A percentile compares a stretch with the other conserved stretches of the same genome.
Conservation (phyloP, 2,888 invertebrate species). For the Lottia gigantea region DNA sequence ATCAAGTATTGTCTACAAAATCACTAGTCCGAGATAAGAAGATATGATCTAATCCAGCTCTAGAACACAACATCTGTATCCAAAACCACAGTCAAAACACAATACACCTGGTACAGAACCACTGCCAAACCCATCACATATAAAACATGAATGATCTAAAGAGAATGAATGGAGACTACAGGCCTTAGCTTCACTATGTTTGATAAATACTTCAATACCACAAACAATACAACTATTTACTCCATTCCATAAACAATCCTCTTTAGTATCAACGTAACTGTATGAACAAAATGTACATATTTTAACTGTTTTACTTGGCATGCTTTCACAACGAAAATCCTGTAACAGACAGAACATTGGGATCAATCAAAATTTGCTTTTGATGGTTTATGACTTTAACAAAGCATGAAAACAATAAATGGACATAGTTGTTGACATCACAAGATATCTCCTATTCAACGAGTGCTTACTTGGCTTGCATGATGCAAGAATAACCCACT, state of each 20-base stretch:
- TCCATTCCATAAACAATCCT: constrained; percentile 8
- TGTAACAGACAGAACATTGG: constrained; percentile 13
- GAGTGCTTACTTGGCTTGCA: too few species aligned
- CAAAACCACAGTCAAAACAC: constrained; percentile 2
- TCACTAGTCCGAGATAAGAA: neutral
- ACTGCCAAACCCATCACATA: constrained; percentile 17
- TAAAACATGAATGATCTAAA: neutral
- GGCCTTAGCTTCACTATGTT: neutral
- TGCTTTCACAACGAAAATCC: constrained; percentile 20
- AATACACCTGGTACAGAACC: constrained; percentile 6
- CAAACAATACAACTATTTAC: constrained; percentile 27
- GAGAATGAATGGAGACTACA: constrained; percentile 18
- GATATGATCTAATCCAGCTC: neutral
- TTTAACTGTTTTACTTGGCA: constrained; percentile 21
- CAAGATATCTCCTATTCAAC: too few species aligned
- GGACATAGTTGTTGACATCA: too few species aligned
- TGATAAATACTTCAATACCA: constrained; percentile 14
- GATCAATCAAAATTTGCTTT: neutral
- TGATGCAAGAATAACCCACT: too few species aligned
- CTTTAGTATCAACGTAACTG: neutral
- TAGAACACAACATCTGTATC: neutral
- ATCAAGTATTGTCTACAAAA: too few species aligned
- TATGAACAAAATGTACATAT: constrained; percentile 24
- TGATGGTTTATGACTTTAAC: too few species aligned
- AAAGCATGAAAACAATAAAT: too few species aligned